phyloP scores from a whole-genome alignment of 2,797 vertebrate genomes.

The Acomys russatus region DNA sequence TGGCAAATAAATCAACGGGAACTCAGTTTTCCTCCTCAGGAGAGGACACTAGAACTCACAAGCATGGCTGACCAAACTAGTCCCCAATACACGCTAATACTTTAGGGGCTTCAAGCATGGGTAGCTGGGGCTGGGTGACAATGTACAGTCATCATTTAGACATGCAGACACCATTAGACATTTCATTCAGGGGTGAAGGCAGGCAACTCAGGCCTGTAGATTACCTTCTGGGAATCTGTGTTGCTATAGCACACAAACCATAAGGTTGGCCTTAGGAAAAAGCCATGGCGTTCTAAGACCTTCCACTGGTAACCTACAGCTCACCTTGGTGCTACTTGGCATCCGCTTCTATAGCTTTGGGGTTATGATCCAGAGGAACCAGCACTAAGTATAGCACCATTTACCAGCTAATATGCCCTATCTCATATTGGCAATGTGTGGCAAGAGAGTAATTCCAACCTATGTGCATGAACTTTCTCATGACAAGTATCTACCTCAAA shows the following conservation, averaged over 20 bases:
- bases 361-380: too few relatives aligned
- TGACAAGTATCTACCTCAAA: neutral
- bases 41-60: neutral
- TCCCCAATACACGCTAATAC: neutral
- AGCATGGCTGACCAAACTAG: neutral
- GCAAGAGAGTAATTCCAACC: neutral
- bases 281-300: neutral
- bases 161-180: too few relatives aligned
- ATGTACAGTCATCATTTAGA: neutral
- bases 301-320: neutral
- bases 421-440: neutral
- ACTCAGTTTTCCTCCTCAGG: neutral
- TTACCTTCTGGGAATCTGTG: neutral
- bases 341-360: neutral
- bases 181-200: neutral
- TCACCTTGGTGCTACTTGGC: neutral
- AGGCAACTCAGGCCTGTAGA: neutral
- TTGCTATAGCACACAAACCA: neutral
- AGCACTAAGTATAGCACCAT: too few relatives aligned
- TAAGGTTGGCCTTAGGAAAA: neutral
- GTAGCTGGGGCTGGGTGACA: neutral
- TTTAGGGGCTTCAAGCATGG: neutral
- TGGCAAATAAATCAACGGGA: rapidly evolving
- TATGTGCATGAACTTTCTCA: neutral
- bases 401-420: neutral